Base-by-base conservation (phyloP, 2,113 vertebrate genomes). In the Brachypteracias leptosomus region DNA sequence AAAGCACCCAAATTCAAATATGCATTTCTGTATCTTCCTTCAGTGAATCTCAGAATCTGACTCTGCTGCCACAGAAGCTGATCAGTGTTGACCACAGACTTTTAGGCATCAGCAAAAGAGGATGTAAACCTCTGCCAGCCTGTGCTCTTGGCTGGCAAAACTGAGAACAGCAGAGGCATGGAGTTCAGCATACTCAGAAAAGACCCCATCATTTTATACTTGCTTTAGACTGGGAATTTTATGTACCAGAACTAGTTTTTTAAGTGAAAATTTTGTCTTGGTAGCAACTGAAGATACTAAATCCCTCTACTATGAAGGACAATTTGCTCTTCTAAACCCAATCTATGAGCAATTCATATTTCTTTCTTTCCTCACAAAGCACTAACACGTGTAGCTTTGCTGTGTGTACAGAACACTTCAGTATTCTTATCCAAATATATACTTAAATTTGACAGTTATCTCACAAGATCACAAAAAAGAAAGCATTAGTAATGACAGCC, bases 331-430 rank as follows among this genome's bases (percentile, higher is more conserved):
- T 79, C 59, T 59, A 78, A 77, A 59, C 21, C 16, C 68, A 62
- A 40, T 70, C 15, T 49, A 58, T 12, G 35, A 89, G 42, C 29
- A 91, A 44, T 35, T 92, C 26, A 33, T 42, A 17, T 3, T 85
- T 75, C 29, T 55, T 78, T 61, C 38, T 35, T 74, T 40, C 35
- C 5, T 76, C 46, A 61, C 4, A 59, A 67, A 88, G 26, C 36
- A 77, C n/a, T n/a, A n/a, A n/a, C n/a, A n/a, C n/a, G n/a, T n/a
- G n/a, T n/a, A n/a, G n/a, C n/a, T n/a, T n/a, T 77, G 49, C 54
- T 63, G n/a, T 5, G 1, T 0, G 0, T 19, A 46, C 13, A 70
- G 44, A 88, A 59, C 12, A 49, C 13, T 15, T 66, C 18, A 19
- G n/a, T 47, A n/a, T 38, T 85, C n/a, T 76, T 67, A 88, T 13